Evolutionary conservation across 2,113 vertebrate genomes (phyloP).

Genomic region (Pteropus alecto): DNA sequence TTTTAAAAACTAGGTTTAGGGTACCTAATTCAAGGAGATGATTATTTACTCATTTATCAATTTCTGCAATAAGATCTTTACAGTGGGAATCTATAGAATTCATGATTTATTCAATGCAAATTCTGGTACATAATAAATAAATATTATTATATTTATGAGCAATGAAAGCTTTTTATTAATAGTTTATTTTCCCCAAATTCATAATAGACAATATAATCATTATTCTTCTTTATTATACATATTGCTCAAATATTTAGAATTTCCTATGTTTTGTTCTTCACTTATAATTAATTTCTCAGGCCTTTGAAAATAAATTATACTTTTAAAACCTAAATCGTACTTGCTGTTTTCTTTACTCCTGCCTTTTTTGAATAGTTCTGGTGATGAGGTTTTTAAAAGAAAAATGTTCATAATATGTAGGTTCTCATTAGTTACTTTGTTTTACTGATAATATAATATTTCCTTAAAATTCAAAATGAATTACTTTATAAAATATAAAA

Average conservation of each 20-base stretch:
- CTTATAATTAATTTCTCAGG: not conserved
- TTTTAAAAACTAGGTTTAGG: not conserved
- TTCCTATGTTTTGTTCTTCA: not conserved
- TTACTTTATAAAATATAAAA: not conserved
- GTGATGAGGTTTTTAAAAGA: not conserved
- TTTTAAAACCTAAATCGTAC: not conserved
- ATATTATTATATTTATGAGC: not conserved
- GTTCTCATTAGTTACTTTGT: not conserved
- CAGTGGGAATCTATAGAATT: not conserved
- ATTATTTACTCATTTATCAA: not conserved
- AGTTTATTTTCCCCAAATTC: not conserved
- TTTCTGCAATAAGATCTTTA: not conserved
- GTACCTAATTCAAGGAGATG: not conserved
- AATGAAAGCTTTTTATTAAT: not conserved
- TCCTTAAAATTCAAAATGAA: not conserved
- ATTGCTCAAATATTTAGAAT: not conserved
- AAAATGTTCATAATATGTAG: not conserved
- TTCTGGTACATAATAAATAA: not conserved
- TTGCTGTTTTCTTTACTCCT: not conserved
- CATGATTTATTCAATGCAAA: not conserved
- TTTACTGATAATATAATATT: not conserved
- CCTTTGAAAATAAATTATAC: not conserved
- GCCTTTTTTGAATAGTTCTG: not conserved
- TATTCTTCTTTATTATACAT: not conserved
- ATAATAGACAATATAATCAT: not conserved